A percentile compares a stretch with the other conserved stretches of the same genome.
These are phyloP conservation scores for Ammodytes dubius DNA, from an alignment of 2,113 vertebrate genomes.

Conservation along the genomic window DNA sequence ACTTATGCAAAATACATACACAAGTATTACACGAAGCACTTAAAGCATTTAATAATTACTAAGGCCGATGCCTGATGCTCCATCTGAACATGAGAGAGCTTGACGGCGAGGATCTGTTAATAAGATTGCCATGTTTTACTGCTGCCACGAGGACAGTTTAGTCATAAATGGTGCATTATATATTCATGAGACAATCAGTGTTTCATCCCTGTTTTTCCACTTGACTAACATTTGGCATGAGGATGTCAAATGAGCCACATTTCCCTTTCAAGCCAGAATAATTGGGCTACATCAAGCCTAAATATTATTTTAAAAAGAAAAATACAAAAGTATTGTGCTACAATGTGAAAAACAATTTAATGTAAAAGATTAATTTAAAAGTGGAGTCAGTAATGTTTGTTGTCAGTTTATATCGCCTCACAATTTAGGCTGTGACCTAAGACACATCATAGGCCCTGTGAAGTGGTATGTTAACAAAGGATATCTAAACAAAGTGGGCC, in stretches of 20 bases:
- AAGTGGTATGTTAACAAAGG: too few relatives aligned
- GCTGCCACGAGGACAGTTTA: constrained; percentile 73
- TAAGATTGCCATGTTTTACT: constrained; percentile 76
- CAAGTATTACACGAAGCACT: constrained; percentile 83
- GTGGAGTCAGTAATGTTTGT: not conserved
- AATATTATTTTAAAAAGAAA: constrained; percentile 30
- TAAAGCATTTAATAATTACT: constrained; percentile 87
- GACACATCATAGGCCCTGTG: too few relatives aligned
- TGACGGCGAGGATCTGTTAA: constrained; percentile 77
- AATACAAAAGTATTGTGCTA: not conserved
- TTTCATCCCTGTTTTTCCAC: constrained; percentile 70
- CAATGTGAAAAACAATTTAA: not conserved
- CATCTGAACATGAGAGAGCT: constrained; percentile 69
- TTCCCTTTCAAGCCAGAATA: constrained; percentile 52
- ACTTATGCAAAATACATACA: constrained; percentile 85
- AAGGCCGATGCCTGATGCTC: constrained; percentile 65
- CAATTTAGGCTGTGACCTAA: too few relatives aligned
- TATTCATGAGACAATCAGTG: constrained; percentile 80
- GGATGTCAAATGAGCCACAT: constrained; percentile 58
- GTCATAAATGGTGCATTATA: constrained; percentile 76
- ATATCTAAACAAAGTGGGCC: too few relatives aligned
- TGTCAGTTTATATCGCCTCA: too few relatives aligned
- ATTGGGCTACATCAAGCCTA: constrained; percentile 38
- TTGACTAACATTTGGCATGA: constrained; percentile 59
- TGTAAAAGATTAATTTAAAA: not conserved